Percentiles rank a stretch among this genome's conserved stretches.
phyloP scores from a whole-genome alignment of 92 coral and sea anemone species.

The Paragorgia papillata region DNA sequence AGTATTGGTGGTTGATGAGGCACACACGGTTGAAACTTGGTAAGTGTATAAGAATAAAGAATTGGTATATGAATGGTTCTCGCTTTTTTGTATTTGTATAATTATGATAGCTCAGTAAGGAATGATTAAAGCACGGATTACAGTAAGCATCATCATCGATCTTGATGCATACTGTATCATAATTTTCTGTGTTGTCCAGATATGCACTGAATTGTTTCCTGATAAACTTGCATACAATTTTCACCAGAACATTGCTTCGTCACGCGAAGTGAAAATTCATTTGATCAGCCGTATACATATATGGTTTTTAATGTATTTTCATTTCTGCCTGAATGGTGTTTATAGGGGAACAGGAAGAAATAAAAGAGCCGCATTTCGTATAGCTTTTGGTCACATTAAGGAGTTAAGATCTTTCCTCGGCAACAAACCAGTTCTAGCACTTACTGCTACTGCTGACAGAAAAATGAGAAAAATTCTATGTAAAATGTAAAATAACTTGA shows the following conservation, averaged over 20 bases:
- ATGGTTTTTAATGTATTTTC: too few species aligned
- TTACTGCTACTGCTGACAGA: constrained; percentile 66
- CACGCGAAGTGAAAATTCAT: background rate
- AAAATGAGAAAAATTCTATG: constrained; percentile 56
- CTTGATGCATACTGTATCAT: too few species aligned
- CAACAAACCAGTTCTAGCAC: constrained; percentile 58
- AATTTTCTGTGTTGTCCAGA: too few species aligned
- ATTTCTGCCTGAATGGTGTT: background rate
- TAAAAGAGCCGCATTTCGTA: constrained; percentile 61
- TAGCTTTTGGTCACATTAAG: constrained; percentile 69
- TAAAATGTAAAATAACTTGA: constrained; percentile 36
- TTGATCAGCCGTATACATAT: background rate
- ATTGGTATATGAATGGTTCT: background rate
- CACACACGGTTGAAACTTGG: constrained; percentile 54
- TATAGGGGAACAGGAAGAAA: constrained; percentile 67
- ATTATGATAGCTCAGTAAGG: too few species aligned
- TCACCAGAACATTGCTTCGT: too few species aligned
- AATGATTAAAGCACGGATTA: too few species aligned
- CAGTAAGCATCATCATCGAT: too few species aligned
- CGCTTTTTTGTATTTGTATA: too few species aligned
- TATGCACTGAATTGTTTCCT: too few species aligned
- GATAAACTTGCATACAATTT: too few species aligned
- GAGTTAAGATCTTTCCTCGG: constrained; percentile 64
- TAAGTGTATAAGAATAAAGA: too few species aligned
- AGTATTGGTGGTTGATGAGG: constrained; percentile 53